Conservation (phyloP, 2,113 vertebrate species). For the Verasper variegatus region DNA sequence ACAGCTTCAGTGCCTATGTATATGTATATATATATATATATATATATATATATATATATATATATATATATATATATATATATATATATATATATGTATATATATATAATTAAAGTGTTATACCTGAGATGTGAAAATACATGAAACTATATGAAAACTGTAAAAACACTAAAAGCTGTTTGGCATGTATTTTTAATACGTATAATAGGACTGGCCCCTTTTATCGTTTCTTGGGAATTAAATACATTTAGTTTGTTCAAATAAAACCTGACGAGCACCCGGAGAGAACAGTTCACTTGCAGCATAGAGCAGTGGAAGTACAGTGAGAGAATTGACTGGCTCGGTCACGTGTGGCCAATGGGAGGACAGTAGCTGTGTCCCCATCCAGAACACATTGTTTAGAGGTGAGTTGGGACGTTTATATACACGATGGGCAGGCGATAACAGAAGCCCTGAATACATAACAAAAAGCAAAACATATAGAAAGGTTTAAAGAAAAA, state of each 20-base stretch:
- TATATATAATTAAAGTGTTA: conserved; percentile 18
- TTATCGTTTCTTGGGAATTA: not conserved
- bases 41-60: too few species aligned
- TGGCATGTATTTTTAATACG: conserved; percentile 6
- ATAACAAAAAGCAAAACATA: conserved; percentile 44
- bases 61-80: too few species aligned
- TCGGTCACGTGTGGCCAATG: conserved; percentile 1
- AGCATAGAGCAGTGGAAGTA: conserved; percentile 9
- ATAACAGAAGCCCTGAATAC: conserved; percentile 39
- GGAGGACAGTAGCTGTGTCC: conserved; percentile 45
- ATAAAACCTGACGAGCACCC: conserved; percentile 41
- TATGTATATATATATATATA: too few species aligned
- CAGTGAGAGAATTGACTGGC: conserved; percentile 23
- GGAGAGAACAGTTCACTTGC: conserved; percentile 9
- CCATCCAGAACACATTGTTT: conserved; percentile 66
- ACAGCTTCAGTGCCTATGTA: conserved; percentile 36
- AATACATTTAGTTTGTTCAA: conserved; percentile 20
- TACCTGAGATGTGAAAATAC: conserved; percentile 68
- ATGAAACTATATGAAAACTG: conserved; percentile 23
- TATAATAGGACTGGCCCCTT: not conserved
- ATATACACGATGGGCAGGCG: conserved; percentile 31
- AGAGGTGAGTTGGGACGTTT: not conserved
- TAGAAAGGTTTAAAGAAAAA: conserved; percentile 57
- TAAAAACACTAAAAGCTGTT: conserved; percentile 14
- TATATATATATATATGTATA: conserved; percentile 4